A percentile compares a stretch with the other conserved stretches of the same genome.
Evolutionary conservation across 2,888 invertebrate species (phyloP).

Genomic region (Stenoptilia bipunctidactyla): DNA sequence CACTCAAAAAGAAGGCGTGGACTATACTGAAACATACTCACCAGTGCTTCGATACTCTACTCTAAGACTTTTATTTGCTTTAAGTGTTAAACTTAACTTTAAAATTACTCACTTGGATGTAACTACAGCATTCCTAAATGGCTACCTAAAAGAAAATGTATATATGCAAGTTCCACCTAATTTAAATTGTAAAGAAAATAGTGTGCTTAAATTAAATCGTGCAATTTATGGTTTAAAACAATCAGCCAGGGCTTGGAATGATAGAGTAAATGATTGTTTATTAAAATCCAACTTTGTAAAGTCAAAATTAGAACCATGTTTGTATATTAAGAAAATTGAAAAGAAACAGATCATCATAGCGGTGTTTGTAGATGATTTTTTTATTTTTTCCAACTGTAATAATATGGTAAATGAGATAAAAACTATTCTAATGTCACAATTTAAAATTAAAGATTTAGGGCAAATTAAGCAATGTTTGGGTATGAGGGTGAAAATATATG

Average conservation of each 20-base stretch:
- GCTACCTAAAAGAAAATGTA: neutral
- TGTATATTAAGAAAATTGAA: slow-evolving; percentile 1
- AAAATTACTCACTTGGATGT: slow-evolving; percentile 1
- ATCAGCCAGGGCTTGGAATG: neutral
- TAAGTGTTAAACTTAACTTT: slow-evolving; percentile 6
- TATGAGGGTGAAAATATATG: neutral
- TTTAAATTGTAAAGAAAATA: neutral
- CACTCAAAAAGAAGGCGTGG: slow-evolving; percentile 11
- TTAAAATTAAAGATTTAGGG: neutral
- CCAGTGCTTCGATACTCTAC: slow-evolving; percentile 16
- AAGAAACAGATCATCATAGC: slow-evolving; percentile 2
- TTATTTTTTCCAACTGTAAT: slow-evolving; percentile 3
- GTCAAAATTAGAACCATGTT: slow-evolving; percentile 3
- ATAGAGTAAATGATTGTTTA: slow-evolving; percentile 1
- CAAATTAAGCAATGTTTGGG: slow-evolving; percentile 1
- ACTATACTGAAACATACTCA: slow-evolving; percentile 15
- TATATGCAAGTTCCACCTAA: neutral
- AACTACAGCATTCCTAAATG: neutral
- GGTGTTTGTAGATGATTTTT: slow-evolving; percentile 5
- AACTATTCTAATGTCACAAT: neutral
- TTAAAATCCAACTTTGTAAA: neutral
- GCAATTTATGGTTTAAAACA: slow-evolving; percentile 4
- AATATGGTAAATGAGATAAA: slow-evolving; percentile 1
- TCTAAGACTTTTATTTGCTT: no score
- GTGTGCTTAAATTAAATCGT: slow-evolving; percentile 2